These are phyloP conservation scores for Ianthella basta DNA, from an alignment of 37 sponge, comb jelly and placozoan species.

Conservation along the genomic window DNA sequence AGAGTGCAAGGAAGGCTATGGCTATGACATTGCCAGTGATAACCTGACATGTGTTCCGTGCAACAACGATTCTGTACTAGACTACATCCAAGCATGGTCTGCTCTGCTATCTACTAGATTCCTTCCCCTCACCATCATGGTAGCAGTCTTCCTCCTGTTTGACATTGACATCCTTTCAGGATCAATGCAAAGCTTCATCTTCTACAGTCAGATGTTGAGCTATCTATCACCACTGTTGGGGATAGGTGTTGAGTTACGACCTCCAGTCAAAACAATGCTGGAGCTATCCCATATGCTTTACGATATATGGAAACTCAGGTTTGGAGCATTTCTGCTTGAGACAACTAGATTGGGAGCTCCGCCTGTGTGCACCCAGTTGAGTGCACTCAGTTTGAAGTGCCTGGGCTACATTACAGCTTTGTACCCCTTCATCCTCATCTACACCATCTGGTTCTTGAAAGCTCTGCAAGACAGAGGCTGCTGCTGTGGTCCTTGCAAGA, in stretches of 20 bases:
- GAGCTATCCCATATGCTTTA: neutral
- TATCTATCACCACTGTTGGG: neutral
- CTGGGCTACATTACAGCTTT: conserved; percentile 3
- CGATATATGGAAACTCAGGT: conserved; percentile 13
- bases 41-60: neutral
- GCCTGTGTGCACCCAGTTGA: neutral
- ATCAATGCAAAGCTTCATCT: conserved; percentile 32
- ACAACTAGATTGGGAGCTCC: neutral
- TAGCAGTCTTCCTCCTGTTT: conserved; percentile 18
- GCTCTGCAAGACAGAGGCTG: conserved; percentile 19
- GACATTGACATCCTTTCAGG: conserved; percentile 31
- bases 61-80: neutral
- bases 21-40: neutral
- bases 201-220: conserved; percentile 10
- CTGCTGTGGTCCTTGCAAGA: conserved; percentile 16
- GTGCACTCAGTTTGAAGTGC: neutral
- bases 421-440: conserved; percentile 21
- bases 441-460: conserved; percentile 4
- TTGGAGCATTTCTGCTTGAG: neutral
- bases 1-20: conserved; percentile 12
- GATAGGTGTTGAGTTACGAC: neutral
- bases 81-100: neutral
- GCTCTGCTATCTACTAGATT: neutral
- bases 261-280: neutral
- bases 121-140: conserved; percentile 2